phyloP scores from a whole-genome alignment of 2,113 vertebrate genomes.

The Rallus limicola region DNA sequence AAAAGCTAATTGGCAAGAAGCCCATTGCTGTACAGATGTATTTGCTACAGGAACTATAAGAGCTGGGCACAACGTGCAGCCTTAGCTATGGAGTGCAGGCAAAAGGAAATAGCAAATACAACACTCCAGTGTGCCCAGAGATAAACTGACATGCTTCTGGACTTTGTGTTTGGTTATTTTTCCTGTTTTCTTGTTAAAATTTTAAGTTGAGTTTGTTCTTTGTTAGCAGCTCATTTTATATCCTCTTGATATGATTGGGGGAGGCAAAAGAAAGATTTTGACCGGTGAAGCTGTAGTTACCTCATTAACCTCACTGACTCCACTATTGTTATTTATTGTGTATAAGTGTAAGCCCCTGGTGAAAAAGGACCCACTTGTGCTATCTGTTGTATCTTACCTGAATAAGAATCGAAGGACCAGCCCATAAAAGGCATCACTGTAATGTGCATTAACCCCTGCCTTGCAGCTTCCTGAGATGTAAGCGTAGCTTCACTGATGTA shows the following conservation, averaged over 20 bases:
- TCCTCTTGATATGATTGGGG: not conserved
- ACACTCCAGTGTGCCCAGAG: not conserved
- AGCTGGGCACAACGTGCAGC: not conserved
- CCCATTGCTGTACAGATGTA: conserved; percentile 17
- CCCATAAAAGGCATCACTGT: not conserved
- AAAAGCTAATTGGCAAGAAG: conserved; percentile 41
- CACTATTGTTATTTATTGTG: not conserved
- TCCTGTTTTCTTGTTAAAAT: not conserved
- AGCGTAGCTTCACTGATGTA: not conserved
- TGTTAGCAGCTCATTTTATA: not conserved
- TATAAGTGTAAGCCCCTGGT: not conserved
- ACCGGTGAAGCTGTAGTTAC: not conserved
- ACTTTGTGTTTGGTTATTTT: not conserved
- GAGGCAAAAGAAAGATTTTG: not conserved
- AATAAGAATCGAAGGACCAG: not conserved
- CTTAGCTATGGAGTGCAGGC: not conserved
- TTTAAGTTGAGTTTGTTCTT: not conserved
- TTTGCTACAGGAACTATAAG: not conserved
- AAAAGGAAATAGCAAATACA: not conserved
- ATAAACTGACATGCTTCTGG: not conserved
- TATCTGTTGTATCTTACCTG: not conserved
- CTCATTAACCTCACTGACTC: not conserved
- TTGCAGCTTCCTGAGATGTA: not conserved
- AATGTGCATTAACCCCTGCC: not conserved
- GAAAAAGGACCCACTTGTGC: not conserved